Conservation (phyloP, 2,113 vertebrate genomes). For the Lepisosteus oculatus region DNA sequence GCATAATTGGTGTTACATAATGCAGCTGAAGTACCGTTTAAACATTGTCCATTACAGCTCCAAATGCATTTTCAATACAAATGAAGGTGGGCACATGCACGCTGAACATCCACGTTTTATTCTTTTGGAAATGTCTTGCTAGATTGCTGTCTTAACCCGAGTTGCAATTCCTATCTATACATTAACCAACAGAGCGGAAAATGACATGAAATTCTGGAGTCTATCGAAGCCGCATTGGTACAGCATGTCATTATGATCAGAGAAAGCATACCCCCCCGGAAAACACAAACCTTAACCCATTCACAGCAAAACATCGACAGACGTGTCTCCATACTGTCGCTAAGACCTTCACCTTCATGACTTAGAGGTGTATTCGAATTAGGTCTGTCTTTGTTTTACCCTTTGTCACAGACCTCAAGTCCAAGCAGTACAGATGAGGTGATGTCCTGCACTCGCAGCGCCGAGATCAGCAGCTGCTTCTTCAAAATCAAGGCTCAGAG, state of each 20-base stretch:
- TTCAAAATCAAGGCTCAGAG: constrained; percentile 10
- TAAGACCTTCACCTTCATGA: no score
- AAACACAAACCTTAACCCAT: constrained; percentile 2
- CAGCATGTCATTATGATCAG: constrained; percentile 10
- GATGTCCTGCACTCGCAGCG: constrained; percentile 22
- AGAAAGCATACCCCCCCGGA: constrained; percentile 13
- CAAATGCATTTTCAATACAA: no score
- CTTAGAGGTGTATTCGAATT: not conserved
- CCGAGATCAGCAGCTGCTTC: constrained; percentile 16
- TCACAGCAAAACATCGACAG: not conserved
- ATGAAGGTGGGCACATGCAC: no score
- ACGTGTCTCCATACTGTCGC: no score
- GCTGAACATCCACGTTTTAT: no score
- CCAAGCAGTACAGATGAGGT: not conserved
- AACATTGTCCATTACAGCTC: no score
- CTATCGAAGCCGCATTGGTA: not conserved
- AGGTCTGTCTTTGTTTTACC: not conserved
- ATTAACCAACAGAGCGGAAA: not conserved
- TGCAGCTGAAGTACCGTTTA: no score
- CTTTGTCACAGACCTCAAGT: no score
- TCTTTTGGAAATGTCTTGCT: no score
- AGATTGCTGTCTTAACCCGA: no score
- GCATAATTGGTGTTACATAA: not conserved
- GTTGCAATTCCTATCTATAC: not conserved
- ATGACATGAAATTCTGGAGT: not conserved